Base-by-base conservation (phyloP, 2,113 vertebrate genomes). In the Eclectus roratus region DNA sequence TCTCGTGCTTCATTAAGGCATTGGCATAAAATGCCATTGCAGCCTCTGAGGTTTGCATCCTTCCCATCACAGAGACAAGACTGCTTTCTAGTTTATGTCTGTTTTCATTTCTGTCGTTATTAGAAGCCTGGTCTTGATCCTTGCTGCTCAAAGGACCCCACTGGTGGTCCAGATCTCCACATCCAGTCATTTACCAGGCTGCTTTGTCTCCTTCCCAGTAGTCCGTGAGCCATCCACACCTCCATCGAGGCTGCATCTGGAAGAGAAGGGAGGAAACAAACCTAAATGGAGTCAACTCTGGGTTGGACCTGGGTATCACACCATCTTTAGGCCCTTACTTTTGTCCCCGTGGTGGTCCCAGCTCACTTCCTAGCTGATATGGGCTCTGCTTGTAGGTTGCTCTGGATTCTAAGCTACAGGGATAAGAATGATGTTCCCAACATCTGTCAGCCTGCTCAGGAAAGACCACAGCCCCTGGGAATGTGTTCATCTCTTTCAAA, bases 1-100 rank as follows among this genome's bases (percentile, higher is more conserved):
- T 7, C 85, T 74, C 27, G 64, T 73, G 83, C 92, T 91, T 86
- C 91, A 71, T 88, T 68, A 89, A 92, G 80, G 64, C 82, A 70
- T 3, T 53, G 91, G 79, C 88, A 93, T 69, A 41, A 70, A 88
- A 7, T 1, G 0, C 2, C 92, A 39, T 52, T 25, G 76, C 76
- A 85, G 76, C 44, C 68, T 90, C 79, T n/a, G 69, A 25, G 24
- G 56, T 71, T 41, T 58, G 19, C 70, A 53, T 53, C 56, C 49
- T 79, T 39, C 24, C 72, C 56, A 71, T 66, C 69, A 63, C 4
- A 64, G 21, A 73, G 14, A 65, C 17, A 35, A 24, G 76, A 18
- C 7, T 64, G 8, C 17, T 74, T 74, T 52, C 65, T 33, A 65
- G 24, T 69, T 43, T 29, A 58, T 11, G n/a, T 7, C n/a, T 56